phyloP scores from a whole-genome alignment of 2,113 vertebrate genomes.

The Cryptomyrus ogoouensis region DNA sequence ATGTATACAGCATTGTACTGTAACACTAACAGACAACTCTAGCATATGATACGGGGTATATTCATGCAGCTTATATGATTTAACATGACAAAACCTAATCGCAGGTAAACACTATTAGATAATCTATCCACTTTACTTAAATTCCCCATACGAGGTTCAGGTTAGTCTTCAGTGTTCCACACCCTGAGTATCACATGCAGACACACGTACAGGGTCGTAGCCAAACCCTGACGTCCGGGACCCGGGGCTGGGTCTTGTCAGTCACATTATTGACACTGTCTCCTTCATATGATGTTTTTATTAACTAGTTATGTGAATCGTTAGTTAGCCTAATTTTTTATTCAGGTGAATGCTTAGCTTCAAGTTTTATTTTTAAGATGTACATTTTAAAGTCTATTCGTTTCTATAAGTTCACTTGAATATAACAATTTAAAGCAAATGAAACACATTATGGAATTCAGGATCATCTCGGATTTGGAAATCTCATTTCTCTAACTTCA shows the following conservation, averaged over 20 bases:
- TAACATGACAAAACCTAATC: not conserved
- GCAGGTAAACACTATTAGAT: not conserved
- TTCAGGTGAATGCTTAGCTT: too few relatives aligned
- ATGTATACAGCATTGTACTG: not conserved
- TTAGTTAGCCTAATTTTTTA: too few relatives aligned
- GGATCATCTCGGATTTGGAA: not conserved
- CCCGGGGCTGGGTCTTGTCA: too few relatives aligned
- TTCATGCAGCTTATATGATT: not conserved
- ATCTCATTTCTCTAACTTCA: not conserved
- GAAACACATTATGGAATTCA: not conserved
- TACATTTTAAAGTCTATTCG: not conserved
- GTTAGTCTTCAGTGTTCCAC: not conserved
- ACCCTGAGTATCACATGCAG: not conserved
- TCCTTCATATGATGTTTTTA: too few relatives aligned
- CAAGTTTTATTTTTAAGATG: not conserved
- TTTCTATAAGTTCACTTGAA: not conserved
- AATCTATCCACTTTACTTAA: not conserved
- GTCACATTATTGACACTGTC: too few relatives aligned
- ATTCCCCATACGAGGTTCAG: not conserved
- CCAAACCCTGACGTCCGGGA: too few relatives aligned
- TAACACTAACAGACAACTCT: not conserved
- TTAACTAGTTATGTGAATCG: too few relatives aligned
- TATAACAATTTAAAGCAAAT: not conserved
- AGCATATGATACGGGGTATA: not conserved
- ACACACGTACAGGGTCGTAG: not conserved